Evolutionary conservation across 2,888 invertebrate genomes (phyloP).

Genomic region (Mythimna ferrago): DNA sequence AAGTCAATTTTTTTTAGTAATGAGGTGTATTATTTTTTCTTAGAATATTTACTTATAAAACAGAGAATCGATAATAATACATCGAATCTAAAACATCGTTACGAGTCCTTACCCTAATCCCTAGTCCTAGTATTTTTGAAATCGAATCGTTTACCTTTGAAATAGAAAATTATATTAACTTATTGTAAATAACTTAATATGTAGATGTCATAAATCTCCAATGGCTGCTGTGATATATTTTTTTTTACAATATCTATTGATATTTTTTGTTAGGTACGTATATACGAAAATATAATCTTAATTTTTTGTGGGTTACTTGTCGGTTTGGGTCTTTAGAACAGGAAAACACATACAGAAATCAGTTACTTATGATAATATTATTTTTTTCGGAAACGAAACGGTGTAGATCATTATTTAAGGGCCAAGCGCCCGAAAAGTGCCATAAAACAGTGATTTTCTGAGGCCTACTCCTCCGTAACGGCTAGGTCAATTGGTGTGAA

Average conservation of each 20-base stretch:
- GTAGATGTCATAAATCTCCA: background rate
- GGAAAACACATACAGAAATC: slow-evolving; percentile 12
- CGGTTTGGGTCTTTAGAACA: slow-evolving; percentile 13
- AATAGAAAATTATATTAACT: background rate
- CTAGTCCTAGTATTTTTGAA: no score
- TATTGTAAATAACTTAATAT: background rate
- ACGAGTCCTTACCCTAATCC: no score
- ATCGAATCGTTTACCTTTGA: no score
- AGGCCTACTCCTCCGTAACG: no score
- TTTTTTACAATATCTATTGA: background rate
- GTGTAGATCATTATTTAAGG: background rate
- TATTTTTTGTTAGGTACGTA: no score
- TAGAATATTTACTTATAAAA: background rate
- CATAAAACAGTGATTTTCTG: no score
- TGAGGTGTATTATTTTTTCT: no score
- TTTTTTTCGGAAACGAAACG: background rate
- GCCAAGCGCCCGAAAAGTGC: no score
- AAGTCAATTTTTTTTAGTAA: background rate
- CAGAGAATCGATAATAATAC: background rate
- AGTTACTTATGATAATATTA: background rate
- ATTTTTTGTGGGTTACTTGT: background rate
- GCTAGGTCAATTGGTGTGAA: no score
- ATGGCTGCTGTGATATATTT: background rate
- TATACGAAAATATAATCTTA: background rate
- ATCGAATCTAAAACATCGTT: background rate